phyloP scores from a whole-genome alignment of 2,888 invertebrate species.

The Drosophila paramelanica region DNA sequence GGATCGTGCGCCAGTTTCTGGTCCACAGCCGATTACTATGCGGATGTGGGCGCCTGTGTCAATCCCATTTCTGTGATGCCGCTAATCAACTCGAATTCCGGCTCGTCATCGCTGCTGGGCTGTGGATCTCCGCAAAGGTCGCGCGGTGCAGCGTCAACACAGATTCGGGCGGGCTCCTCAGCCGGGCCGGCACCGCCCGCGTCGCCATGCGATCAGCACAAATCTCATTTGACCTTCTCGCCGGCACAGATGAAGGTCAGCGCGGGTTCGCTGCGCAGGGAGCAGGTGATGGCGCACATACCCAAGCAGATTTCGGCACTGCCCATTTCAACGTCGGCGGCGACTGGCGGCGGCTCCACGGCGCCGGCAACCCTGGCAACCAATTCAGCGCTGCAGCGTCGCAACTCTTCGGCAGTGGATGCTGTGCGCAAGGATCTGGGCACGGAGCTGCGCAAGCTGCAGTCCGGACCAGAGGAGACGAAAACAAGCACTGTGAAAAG shows the following conservation, averaged over 20 bases:
- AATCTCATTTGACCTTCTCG: constrained; percentile 90
- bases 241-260: constrained; percentile 89
- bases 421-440: constrained; percentile 89
- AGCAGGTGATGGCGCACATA: constrained; percentile 77
- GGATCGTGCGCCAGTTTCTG: constrained; percentile 76
- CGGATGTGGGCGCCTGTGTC: constrained; percentile 89
- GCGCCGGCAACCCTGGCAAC: constrained; percentile 78
- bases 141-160: constrained; percentile 22
- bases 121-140: constrained; percentile 75
- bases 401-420: constrained; percentile 83
- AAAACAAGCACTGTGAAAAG: constrained; percentile 30
- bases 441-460: constrained; percentile 85
- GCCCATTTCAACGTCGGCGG: constrained; percentile 69
- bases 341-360: constrained; percentile 64
- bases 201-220: constrained; percentile 87
- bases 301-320: constrained; percentile 78
- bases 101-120: constrained; percentile 13
- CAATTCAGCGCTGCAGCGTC: constrained; percentile 79
- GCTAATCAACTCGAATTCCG: constrained; percentile 86
- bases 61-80: constrained; percentile 97
- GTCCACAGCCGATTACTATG: constrained; percentile 87
- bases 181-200: constrained; percentile 81
- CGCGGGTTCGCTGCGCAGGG: constrained; percentile 78
- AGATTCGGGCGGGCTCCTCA: constrained; percentile 30
- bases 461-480: constrained; percentile 45